Evolutionary conservation across 2,113 vertebrate genomes (phyloP).

Genomic region (Callocephalon fimbriatum): DNA sequence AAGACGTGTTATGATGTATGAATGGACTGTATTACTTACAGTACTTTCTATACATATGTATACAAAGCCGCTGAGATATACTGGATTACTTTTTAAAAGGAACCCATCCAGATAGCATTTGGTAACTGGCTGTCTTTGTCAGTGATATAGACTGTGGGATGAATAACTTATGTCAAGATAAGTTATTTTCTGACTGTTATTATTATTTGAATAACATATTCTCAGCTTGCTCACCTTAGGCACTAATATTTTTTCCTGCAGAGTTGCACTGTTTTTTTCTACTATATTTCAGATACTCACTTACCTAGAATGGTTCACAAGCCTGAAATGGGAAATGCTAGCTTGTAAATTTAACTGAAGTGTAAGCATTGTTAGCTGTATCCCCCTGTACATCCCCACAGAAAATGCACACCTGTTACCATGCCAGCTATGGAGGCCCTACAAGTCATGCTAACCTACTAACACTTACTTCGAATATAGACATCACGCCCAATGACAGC

Average conservation of each 20-base stretch:
- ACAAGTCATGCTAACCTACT: not conserved
- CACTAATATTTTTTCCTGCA: not conserved
- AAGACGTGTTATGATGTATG: not conserved
- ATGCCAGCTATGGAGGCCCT: not conserved
- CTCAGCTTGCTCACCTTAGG: conserved; percentile 46
- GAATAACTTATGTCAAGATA: conserved; percentile 8
- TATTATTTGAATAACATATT: conserved; percentile 47
- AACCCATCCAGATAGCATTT: not conserved
- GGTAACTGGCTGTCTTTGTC: not conserved
- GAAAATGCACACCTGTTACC: not conserved
- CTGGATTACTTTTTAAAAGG: not conserved
- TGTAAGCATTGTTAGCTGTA: not conserved
- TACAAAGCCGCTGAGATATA: not conserved
- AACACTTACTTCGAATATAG: not conserved
- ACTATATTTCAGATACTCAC: not conserved
- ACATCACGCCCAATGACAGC: not conserved
- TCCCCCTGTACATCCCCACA: not conserved
- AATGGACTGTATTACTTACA: not conserved
- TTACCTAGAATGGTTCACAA: not conserved
- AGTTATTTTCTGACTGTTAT: conserved; percentile 4
- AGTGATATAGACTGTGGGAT: not conserved
- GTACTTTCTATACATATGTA: not conserved
- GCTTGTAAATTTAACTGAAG: not conserved
- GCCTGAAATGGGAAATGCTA: not conserved
- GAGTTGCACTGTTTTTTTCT: not conserved